Conservation (phyloP, 1,140 invertebrate genomes). For the Melanaphis sacchari region DNA sequence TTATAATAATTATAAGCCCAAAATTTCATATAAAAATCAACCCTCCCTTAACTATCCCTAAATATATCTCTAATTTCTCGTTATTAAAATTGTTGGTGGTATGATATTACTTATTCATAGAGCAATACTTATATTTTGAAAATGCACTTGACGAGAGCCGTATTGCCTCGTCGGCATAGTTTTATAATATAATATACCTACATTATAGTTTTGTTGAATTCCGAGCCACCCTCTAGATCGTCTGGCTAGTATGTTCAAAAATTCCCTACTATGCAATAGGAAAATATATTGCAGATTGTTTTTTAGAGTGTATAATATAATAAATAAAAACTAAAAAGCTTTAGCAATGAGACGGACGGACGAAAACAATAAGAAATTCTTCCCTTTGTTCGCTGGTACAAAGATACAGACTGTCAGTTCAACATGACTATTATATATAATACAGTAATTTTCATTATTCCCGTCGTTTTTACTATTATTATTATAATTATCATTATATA, state of each 20-base stretch:
- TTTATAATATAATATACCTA: background rate
- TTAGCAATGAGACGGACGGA: background rate
- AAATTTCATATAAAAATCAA: background rate
- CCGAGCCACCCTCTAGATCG: background rate
- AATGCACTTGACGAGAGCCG: background rate
- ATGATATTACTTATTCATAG: background rate
- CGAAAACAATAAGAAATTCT: slow-evolving; percentile 37
- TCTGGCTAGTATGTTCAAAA: background rate
- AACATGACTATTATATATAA: background rate
- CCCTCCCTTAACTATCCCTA: background rate
- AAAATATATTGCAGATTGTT: background rate
- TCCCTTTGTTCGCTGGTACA: background rate
- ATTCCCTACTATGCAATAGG: background rate
- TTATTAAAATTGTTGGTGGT: background rate
- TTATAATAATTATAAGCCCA: background rate
- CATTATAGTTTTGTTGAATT: background rate
- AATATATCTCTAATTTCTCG: background rate
- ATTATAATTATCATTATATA: background rate
- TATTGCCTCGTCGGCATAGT: background rate
- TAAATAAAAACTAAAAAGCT: background rate
- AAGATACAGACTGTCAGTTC: background rate
- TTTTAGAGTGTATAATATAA: background rate
- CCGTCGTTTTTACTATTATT: background rate
- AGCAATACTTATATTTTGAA: background rate
- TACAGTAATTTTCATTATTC: background rate